Conservation (phyloP, 2,797 vertebrate genomes). For the Catostomus latipinnis region DNA sequence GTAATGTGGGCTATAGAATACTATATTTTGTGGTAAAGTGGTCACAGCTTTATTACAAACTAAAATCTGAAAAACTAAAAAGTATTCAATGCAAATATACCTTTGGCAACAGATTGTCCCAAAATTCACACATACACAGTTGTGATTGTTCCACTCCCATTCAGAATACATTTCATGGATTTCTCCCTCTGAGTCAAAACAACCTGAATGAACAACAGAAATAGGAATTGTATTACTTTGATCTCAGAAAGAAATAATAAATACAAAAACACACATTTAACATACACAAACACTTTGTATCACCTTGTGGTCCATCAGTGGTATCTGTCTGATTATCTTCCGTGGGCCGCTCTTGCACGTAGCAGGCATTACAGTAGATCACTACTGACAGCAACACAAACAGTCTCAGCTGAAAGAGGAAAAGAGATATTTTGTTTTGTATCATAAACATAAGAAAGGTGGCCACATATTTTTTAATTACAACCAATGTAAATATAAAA, state of each 20-base stretch:
- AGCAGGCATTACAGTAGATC: not conserved
- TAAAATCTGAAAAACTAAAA: too few relatives aligned
- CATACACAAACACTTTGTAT: not conserved
- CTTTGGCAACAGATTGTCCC: not conserved
- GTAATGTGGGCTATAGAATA: too few relatives aligned
- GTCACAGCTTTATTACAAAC: too few relatives aligned
- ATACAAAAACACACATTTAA: not conserved
- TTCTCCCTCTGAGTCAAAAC: not conserved
- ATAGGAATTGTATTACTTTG: not conserved
- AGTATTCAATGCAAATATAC: not conserved
- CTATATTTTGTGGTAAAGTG: too few relatives aligned
- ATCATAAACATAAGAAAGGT: not conserved
- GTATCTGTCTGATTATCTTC: too few relatives aligned
- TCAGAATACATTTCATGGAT: not conserved
- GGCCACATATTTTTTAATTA: too few relatives aligned
- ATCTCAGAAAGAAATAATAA: not conserved
- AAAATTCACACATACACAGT: not conserved
- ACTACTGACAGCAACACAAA: slow-evolving; percentile 9
- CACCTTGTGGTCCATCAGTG: not conserved
- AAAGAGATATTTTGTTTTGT: not conserved
- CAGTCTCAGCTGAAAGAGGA: slow-evolving; percentile 7
- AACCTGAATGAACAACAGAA: not conserved
- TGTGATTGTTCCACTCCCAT: accelerated
- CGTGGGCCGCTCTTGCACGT: not conserved
- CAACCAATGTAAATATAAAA: too few relatives aligned